Base-by-base conservation (phyloP, 2,888 invertebrate genomes). In the Tenodera sinensis region DNA sequence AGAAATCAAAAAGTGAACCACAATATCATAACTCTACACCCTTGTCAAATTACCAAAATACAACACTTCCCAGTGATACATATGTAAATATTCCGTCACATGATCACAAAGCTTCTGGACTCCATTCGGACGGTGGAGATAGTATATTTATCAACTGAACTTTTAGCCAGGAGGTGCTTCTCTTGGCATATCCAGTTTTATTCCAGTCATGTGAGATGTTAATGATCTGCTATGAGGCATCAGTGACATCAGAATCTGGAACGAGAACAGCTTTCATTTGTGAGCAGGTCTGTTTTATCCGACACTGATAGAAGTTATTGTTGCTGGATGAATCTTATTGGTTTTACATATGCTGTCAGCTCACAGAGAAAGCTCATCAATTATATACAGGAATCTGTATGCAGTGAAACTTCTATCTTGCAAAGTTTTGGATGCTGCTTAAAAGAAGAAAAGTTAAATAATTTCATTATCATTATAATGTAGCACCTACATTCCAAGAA, bases 21-120 rank as follows among this genome's bases (percentile, higher is more conserved):
- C 30, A 83, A 34, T 30, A 34, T 28, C 85, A 28, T 42, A 89
- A 89, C 20, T 25, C 89, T n/a, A 83, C 47, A 20, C 28, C 86
- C 14, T 87, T 86, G n/a, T 83, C 89, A 28, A 89, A 86, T 89
- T 87, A 90, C 84, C 28, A 89, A 85, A 81, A 90, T 54, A 88
- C 81, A 9, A 30, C 81, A 20, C 12, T 83, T 82, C 34, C 86
- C 9, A 85, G 87, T 54, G 89, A 89, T 28, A 71, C 81, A 9
- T 88, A 89, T 54, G 84, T 88, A n/a, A 88, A 89, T 42, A 28
- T 90, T 25, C 88, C 88, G 30, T 89, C 47, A 2, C 85, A 88
- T 83, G 85, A 83, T 54, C 84, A 83, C 54, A 85, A 86, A n/a
- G 71, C 27, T 27, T 90, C 89, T 83, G 89, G 89, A 25, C 84